Evolutionary conservation across 2,888 invertebrate species (phyloP).

Genomic region (Apamea monoglypha): DNA sequence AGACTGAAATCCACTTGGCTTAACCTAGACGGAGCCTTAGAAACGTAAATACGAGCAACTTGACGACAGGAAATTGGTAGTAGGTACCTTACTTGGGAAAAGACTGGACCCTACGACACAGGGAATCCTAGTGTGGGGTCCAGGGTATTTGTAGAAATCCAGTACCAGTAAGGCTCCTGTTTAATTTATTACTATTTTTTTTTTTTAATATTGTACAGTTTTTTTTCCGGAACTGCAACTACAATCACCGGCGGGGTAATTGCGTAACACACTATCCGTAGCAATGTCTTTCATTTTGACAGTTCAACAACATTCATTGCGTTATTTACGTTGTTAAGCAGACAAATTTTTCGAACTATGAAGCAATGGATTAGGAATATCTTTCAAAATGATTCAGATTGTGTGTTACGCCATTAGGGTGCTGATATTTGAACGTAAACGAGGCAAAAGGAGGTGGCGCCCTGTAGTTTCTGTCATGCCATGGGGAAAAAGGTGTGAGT

Average conservation of each 20-base stretch:
- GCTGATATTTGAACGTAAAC: not conserved
- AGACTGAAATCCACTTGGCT: too few relatives aligned
- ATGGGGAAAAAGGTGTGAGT: not conserved
- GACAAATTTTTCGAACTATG: not conserved
- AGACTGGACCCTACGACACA: too few relatives aligned
- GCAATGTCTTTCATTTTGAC: too few relatives aligned
- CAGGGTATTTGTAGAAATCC: too few relatives aligned
- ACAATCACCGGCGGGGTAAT: too few relatives aligned
- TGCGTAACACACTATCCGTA: too few relatives aligned
- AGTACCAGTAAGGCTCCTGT: too few relatives aligned
- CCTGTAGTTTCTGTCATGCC: not conserved
- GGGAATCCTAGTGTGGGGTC: not conserved
- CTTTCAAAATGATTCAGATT: not conserved
- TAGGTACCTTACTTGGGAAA: too few relatives aligned
- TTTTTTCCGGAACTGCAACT: too few relatives aligned
- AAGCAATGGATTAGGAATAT: not conserved
- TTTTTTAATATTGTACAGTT: too few relatives aligned
- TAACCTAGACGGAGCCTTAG: not conserved
- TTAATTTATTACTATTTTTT: too few relatives aligned
- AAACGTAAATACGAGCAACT: constrained; percentile 6
- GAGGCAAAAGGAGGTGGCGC: not conserved
- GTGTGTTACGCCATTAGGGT: too few relatives aligned
- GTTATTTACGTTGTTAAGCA: not conserved
- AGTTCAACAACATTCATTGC: not conserved
- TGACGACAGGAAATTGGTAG: not conserved